A percentile compares a stretch with the other conserved stretches of the same genome.
phyloP scores from a whole-genome alignment of 2,888 invertebrate species.

The Esperia sulphurella region DNA sequence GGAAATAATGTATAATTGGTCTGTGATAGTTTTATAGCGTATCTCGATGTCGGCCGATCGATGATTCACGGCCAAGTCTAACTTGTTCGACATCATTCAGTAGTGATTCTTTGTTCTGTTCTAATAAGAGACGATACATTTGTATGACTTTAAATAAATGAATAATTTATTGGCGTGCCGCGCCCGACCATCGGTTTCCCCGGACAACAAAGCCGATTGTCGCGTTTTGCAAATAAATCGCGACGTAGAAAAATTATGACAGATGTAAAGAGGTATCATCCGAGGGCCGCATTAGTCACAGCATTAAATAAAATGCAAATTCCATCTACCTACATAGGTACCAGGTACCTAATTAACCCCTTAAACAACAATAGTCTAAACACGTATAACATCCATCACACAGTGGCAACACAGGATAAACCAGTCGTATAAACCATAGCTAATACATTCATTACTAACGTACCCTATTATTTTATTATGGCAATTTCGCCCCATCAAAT shows the following conservation, averaged over 20 bases:
- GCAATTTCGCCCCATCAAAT: slow-evolving; percentile 64
- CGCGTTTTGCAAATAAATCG: slow-evolving; percentile 67
- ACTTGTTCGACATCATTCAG: slow-evolving; percentile 41
- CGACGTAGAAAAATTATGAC: slow-evolving; percentile 79
- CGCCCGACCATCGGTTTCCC: slow-evolving; percentile 35
- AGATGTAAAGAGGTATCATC: slow-evolving; percentile 56
- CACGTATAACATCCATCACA: slow-evolving; percentile 36
- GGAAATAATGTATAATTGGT: slow-evolving; percentile 55
- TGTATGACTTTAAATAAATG: slow-evolving; percentile 54
- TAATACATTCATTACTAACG: too few relatives aligned
- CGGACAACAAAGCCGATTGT: slow-evolving; percentile 62
- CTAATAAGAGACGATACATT: slow-evolving; percentile 38
- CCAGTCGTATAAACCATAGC: background rate
- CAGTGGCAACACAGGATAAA: slow-evolving; percentile 16
- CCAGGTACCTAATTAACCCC: slow-evolving; percentile 49
- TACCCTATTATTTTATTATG: slow-evolving; percentile 61
- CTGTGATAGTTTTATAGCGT: slow-evolving; percentile 34
- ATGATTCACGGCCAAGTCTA: slow-evolving; percentile 45
- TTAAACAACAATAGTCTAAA: slow-evolving; percentile 34
- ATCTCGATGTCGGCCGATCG: slow-evolving; percentile 4
- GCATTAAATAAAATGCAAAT: slow-evolving; percentile 66
- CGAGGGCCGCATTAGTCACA: slow-evolving; percentile 60
- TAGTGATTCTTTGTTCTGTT: slow-evolving; percentile 39
- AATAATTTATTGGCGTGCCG: slow-evolving; percentile 50
- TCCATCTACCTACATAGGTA: slow-evolving; percentile 44